phyloP scores from a whole-genome alignment of 1,140 invertebrate species.

The Aricia agestis region DNA sequence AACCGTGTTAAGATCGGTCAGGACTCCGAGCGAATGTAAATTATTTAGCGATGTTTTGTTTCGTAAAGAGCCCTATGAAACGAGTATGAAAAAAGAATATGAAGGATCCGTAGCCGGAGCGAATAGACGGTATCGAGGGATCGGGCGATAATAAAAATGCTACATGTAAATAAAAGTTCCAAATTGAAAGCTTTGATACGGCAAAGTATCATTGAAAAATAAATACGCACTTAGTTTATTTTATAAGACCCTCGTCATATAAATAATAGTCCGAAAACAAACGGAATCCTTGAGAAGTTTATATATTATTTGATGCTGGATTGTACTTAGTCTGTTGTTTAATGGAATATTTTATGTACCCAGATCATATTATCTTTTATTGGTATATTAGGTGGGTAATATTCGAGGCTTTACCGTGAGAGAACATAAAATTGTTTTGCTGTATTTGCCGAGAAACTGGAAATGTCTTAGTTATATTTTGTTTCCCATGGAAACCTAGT shows the following conservation, averaged over 20 bases:
- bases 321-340: neutral
- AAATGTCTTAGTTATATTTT: no score
- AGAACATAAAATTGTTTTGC: neutral
- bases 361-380: neutral
- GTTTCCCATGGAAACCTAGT: no score
- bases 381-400: no score
- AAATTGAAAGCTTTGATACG: slow-evolving; percentile 12
- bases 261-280: slow-evolving; percentile 12
- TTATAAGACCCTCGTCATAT: slow-evolving; percentile 14
- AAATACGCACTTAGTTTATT: neutral
- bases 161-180: slow-evolving; percentile 16
- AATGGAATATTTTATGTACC: neutral
- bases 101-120: neutral
- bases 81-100: neutral
- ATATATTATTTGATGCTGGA: neutral
- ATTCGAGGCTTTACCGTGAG: no score
- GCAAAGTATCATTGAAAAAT: neutral
- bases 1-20: neutral
- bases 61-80: neutral
- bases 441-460: no score
- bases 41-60: neutral
- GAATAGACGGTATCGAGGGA: neutral
- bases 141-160: slow-evolving; percentile 3
- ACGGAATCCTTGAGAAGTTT: slow-evolving; percentile 10
- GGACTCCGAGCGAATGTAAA: neutral